Base-by-base conservation (phyloP, 2,888 invertebrate species). In the Empis stercorea region DNA sequence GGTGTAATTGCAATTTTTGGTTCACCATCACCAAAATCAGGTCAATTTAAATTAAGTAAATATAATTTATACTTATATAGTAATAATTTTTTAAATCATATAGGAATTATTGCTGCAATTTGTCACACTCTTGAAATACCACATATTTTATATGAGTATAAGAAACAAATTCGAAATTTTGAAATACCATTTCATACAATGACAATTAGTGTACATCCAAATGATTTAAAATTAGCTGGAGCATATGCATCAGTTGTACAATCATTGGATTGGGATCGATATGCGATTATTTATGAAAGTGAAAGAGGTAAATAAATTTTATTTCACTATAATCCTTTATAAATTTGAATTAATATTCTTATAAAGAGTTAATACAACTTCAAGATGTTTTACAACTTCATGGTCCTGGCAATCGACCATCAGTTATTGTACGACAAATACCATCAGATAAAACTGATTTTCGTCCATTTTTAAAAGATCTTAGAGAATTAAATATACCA, bases 211-310 rank as follows among this genome's bases (percentile, higher is more conserved):
- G 72, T 87, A 37, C 81, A 79, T 64, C 87, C 87, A 0, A 74
- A 81, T 56, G 75, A 80, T 40, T 68, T 76, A 15, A 72, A 76
- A 41, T 66, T 84, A 36, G 74, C 81, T 6, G 66, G 79, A 63
- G 87, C 85, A 14, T 80, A 82, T 59, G 80, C 84, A 3, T 80
- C 80, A 61, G 67, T 88, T 39, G 76, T 91, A 4, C 76, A 78
- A 54, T 78, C 77, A 51, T 81, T 83, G 65, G 79, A 79, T 54
- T 91, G 91, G 91, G 79, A 80, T 55, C 77, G 76, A 55, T 88
- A 85, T 59, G 84, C 87, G 2, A 79, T 87, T 39, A 76, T 91
- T 45, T 91, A 89, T 64, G 89, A 92, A 69, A 80, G 81, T 59
- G 82, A 85, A 61, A 84, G 81, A 59, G 87, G 85, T 77, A 59